Base-by-base conservation (phyloP, 2,888 invertebrate species). In the Tenodera sinensis region DNA sequence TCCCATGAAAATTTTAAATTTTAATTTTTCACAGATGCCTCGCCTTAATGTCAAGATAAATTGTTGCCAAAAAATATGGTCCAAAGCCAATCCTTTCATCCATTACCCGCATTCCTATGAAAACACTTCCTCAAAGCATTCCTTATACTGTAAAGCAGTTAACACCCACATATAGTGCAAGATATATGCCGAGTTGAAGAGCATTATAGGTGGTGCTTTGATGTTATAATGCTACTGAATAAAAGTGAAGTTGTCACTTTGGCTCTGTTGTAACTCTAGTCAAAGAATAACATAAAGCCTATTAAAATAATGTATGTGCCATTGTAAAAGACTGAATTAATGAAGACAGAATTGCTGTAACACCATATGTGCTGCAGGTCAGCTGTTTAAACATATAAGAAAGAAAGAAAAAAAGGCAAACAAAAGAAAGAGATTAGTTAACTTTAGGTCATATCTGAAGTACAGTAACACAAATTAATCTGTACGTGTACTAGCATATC, bases 261-360 rank as follows among this genome's bases (percentile, higher is more conserved):
- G 54, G 15, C 54, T 54, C 54, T 54, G 15, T 54, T 54, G 54
- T 54, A 14, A 54, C 4, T 71, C 54, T 71, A 71, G 54, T 71
- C 54, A 83, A 83, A 83, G 20, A 30, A 28, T 28, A 83, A 30
- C 7, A 28, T 27, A 83, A 34, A 83, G 34, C 28, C 83, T 30
- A 28, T 83, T 28, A 28, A 27, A 83, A 84, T 34, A 88, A 83
- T 88, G 83, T 83, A 82, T 34, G 86, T 90, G 90, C 90, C 90
- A 90, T 89, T 88, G 89, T 54, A 83, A 89, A 86, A 86, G 89
- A 89, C 89, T 89, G 89, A 89, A 88, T 88, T 88, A 47, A 42
- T 88, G 88, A 88, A 88, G 88, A 83, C 88, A 71, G 83, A 88
- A 83, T 81, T 86, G 81, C 71, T 83, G 28, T 88, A 28, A 86